Conservation (phyloP, 2,888 invertebrate species). For the Biston betularia region DNA sequence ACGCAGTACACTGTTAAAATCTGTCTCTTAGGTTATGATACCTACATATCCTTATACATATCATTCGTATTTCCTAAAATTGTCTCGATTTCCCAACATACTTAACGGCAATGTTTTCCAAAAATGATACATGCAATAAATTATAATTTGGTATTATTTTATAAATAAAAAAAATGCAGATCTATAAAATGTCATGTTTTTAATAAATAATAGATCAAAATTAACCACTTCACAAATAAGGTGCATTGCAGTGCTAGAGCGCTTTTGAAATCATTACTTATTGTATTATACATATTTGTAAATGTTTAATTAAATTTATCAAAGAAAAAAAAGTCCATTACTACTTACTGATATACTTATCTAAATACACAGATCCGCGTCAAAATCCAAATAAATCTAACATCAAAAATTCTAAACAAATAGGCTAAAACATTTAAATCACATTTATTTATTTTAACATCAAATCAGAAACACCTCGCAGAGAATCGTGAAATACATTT, state of each 20-base stretch:
- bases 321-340: not conserved
- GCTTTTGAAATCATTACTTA: slow-evolving; percentile 20
- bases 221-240: slow-evolving; percentile 30
- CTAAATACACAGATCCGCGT: slow-evolving; percentile 15
- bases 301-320: slow-evolving; percentile 9
- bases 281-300: not conserved
- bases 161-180: too few species aligned
- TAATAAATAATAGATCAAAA: slow-evolving; percentile 7
- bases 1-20: not conserved
- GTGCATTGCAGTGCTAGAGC: slow-evolving; percentile 53
- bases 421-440: slow-evolving; percentile 25
- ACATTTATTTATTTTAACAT: slow-evolving; percentile 44
- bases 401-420: slow-evolving; percentile 36
- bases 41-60: too few species aligned
- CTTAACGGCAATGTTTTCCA: too few species aligned
- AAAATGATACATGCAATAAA: too few species aligned
- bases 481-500: slow-evolving; percentile 34
- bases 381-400: slow-evolving; percentile 39
- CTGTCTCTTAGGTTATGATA: too few species aligned
- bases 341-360: slow-evolving; percentile 11
- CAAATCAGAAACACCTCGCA: slow-evolving; percentile 38
- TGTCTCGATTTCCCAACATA: too few species aligned
- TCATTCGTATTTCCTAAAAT: too few species aligned
- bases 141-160: too few species aligned
- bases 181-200: too few species aligned